Conservation (phyloP, 1,140 invertebrate genomes). For the Triops cancriformis region DNA sequence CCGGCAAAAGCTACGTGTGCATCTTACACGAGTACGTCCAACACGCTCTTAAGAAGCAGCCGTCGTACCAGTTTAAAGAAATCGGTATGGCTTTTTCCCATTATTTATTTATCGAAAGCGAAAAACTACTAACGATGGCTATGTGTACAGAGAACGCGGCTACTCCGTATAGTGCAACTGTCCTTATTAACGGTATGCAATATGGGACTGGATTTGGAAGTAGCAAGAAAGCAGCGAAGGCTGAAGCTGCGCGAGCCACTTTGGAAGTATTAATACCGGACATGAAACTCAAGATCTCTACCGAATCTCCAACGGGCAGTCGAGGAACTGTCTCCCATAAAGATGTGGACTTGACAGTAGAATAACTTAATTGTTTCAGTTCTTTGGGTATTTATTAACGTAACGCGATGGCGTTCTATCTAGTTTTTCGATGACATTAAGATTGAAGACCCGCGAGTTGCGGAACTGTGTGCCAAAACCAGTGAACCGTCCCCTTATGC, state of each 20-base stretch:
- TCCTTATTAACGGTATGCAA: slow-evolving; percentile 81
- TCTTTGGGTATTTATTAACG: too few species aligned
- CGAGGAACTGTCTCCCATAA: slow-evolving; percentile 38
- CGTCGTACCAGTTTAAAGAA: slow-evolving; percentile 85
- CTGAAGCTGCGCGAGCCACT: slow-evolving; percentile 78
- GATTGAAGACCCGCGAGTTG: slow-evolving; percentile 85
- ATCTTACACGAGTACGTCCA: slow-evolving; percentile 95
- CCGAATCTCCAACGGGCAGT: slow-evolving; percentile 27
- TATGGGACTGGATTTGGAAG: slow-evolving; percentile 87
- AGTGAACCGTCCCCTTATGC: slow-evolving; percentile 91
- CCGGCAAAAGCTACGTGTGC: slow-evolving; percentile 89
- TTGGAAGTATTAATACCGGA: slow-evolving; percentile 89
- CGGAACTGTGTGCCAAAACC: slow-evolving; percentile 87
- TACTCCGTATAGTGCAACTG: slow-evolving; percentile 85
- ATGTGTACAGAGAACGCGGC: slow-evolving; percentile 68
- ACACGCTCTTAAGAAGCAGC: slow-evolving; percentile 84
- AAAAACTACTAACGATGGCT: background rate
- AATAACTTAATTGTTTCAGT: slow-evolving; percentile 32
- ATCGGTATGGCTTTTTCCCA: slow-evolving; percentile 50
- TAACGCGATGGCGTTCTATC: slow-evolving; percentile 31
- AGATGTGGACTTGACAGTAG: slow-evolving; percentile 55
- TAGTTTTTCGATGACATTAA: slow-evolving; percentile 88
- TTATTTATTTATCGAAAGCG: background rate
- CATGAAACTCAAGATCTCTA: slow-evolving; percentile 59
- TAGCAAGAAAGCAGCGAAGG: slow-evolving; percentile 91